Percentiles rank a stretch among this genome's conserved stretches.
Evolutionary conservation across 1,140 invertebrate species (phyloP).

Genomic region (Tetramorium simillimum): DNA sequence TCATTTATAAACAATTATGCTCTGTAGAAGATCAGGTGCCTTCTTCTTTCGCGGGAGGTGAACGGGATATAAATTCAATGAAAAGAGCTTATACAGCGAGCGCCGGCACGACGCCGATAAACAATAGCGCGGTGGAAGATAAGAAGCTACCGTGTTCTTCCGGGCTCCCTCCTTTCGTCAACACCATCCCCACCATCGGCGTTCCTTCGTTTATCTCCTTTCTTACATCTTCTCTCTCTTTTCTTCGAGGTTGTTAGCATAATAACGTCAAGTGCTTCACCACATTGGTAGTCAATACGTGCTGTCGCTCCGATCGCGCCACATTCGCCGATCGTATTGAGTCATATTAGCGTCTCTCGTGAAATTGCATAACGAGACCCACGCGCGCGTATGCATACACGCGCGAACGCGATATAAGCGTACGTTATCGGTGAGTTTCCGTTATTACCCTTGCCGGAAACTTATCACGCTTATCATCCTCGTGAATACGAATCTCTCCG

Average conservation of each 20-base stretch:
- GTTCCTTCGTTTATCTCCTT: neutral
- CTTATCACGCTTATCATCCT: constrained; percentile 17
- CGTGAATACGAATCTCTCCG: neutral
- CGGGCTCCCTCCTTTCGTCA: constrained; percentile 10
- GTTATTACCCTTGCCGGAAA: constrained; percentile 19
- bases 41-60: neutral
- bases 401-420: constrained; percentile 6
- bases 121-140: constrained; percentile 57
- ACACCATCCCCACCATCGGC: neutral
- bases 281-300: constrained; percentile 79
- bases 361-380: constrained; percentile 54
- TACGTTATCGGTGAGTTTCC: neutral
- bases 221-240: neutral
- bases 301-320: constrained; percentile 75
- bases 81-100: constrained; percentile 1
- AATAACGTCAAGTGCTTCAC: constrained; percentile 81
- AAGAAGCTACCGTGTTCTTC: constrained; percentile 54
- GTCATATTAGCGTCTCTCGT: constrained; percentile 44
- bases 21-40: constrained; percentile 1
- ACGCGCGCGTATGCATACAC: neutral
- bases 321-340: constrained; percentile 74
- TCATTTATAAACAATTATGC: constrained; percentile 25
- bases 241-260: constrained; percentile 76
- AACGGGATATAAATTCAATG: constrained; percentile 44
- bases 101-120: neutral